These are phyloP conservation scores for Pollenia labialis DNA, from an alignment of 2,888 invertebrate genomes.

Conservation along the genomic window DNA sequence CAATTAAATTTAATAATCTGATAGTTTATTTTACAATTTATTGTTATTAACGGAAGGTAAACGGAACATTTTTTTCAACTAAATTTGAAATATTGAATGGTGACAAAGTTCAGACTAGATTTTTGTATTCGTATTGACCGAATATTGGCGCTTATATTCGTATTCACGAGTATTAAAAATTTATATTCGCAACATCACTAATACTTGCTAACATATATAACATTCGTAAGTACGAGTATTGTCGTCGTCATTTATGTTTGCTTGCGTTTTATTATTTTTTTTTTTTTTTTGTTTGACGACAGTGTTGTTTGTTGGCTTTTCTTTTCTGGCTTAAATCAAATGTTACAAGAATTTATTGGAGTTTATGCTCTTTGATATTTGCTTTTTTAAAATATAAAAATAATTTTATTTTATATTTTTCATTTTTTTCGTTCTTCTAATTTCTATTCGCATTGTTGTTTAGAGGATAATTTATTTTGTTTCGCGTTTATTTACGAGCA, in stretches of 20 bases:
- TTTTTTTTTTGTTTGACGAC: background rate
- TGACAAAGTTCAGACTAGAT: no score
- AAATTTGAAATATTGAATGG: no score
- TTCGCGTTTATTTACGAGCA: constrained; percentile 47
- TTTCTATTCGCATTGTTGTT: constrained; percentile 59
- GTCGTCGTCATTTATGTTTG: constrained; percentile 49
- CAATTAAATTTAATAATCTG: no score
- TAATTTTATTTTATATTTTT: constrained; percentile 46
- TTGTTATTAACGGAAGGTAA: no score
- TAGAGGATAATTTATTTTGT: constrained; percentile 69
- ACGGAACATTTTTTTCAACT: no score
- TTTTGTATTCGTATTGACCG: no score
- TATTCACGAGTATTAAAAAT: background rate
- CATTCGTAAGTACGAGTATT: background rate
- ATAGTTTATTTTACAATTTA: no score
- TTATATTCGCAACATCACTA: background rate
- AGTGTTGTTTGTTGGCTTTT: constrained; percentile 26
- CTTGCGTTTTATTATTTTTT: constrained; percentile 34
- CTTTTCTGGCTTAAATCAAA: constrained; percentile 54
- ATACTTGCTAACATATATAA: no score
- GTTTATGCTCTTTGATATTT: constrained; percentile 61
- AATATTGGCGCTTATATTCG: no score
- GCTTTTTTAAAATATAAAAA: constrained; percentile 30
- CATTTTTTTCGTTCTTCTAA: constrained; percentile 48
- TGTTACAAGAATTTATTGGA: constrained; percentile 45